Evolutionary conservation across 2,888 invertebrate genomes (phyloP).

Genomic region (Dasysyrphus albostriatus): DNA sequence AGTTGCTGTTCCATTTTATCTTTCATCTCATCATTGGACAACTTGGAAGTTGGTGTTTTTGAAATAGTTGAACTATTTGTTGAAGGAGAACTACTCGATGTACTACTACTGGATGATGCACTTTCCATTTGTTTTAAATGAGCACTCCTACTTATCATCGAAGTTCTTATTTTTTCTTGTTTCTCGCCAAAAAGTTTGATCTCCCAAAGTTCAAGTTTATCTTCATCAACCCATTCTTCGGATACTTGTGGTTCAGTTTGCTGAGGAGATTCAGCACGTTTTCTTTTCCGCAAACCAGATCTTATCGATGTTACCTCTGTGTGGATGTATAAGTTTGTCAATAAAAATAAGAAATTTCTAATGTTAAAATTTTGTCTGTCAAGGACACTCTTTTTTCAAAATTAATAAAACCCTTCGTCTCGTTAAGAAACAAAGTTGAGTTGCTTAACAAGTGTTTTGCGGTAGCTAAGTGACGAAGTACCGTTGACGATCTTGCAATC

Average conservation of each 20-base stretch:
- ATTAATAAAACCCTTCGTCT: too few relatives aligned
- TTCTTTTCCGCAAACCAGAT: slow-evolving; percentile 95
- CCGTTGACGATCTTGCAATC: too few relatives aligned
- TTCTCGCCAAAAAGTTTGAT: slow-evolving; percentile 96
- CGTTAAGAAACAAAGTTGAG: too few relatives aligned
- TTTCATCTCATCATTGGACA: slow-evolving; percentile 88
- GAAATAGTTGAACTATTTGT: slow-evolving; percentile 76
- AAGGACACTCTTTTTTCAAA: background rate
- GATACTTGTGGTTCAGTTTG: slow-evolving; percentile 97
- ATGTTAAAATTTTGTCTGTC: background rate
- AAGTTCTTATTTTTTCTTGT: slow-evolving; percentile 90
- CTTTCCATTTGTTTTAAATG: slow-evolving; percentile 78
- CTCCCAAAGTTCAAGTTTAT: slow-evolving; percentile 97
- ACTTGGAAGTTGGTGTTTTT: slow-evolving; percentile 85
- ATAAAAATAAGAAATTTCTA: background rate
- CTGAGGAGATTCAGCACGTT: slow-evolving; percentile 96
- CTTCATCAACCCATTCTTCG: slow-evolving; percentile 98
- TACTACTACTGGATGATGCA: slow-evolving; percentile 77
- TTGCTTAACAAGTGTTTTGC: too few relatives aligned
- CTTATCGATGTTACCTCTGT: slow-evolving; percentile 96
- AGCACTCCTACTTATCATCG: slow-evolving; percentile 89
- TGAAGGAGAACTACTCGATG: slow-evolving; percentile 77
- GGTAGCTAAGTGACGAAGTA: too few relatives aligned
- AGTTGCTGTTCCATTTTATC: slow-evolving; percentile 97
- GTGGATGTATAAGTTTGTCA: background rate